Evolutionary conservation across 2,888 invertebrate genomes (phyloP).

Genomic region (Aquatica leii): DNA sequence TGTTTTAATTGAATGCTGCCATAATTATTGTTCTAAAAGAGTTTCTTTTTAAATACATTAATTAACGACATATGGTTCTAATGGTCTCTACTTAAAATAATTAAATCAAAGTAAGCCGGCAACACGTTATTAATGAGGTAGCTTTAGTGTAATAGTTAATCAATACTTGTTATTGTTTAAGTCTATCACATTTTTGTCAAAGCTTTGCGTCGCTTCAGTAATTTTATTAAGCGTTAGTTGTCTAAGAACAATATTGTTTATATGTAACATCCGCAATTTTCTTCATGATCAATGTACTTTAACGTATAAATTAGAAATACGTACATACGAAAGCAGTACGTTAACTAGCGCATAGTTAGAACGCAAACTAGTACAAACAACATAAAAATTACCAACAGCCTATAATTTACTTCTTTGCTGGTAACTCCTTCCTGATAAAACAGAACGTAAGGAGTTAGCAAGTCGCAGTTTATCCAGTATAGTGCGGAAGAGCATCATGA

Average conservation of each 20-base stretch:
- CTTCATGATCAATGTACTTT: slow-evolving; percentile 23
- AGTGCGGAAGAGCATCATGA: slow-evolving; percentile 37
- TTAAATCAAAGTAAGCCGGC: too few species aligned
- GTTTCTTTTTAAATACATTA: too few species aligned
- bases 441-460: slow-evolving; percentile 45
- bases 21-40: too few species aligned
- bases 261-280: slow-evolving; percentile 23
- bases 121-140: too few species aligned
- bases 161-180: too few species aligned
- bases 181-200: too few species aligned
- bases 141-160: too few species aligned
- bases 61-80: too few species aligned
- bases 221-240: slow-evolving; percentile 1
- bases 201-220: too few species aligned
- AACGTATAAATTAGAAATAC: slow-evolving; percentile 26
- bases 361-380: slow-evolving; percentile 45
- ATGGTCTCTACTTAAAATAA: too few species aligned
- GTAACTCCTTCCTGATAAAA: slow-evolving; percentile 52
- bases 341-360: slow-evolving; percentile 42
- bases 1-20: too few species aligned
- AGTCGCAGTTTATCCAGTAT: slow-evolving; percentile 46
- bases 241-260: slow-evolving; percentile 1
- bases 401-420: slow-evolving; percentile 46
- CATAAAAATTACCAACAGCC: slow-evolving; percentile 46
- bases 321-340: slow-evolving; percentile 28